A percentile compares a stretch with the other conserved stretches of the same genome.
These are phyloP conservation scores for Burhinus oedicnemus DNA, from an alignment of 2,113 vertebrate species.

Conservation along the genomic window DNA sequence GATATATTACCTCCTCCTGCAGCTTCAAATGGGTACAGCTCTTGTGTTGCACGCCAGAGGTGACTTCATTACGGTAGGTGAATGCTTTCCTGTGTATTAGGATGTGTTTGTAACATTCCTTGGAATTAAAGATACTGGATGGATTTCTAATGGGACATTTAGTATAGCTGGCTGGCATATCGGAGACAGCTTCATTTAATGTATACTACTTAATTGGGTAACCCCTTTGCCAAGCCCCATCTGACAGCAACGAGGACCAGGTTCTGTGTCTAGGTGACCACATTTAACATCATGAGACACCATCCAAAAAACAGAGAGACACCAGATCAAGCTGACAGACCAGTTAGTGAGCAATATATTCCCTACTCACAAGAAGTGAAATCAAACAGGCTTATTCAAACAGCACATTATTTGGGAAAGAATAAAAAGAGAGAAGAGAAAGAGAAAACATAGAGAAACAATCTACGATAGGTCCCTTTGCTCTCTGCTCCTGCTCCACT, in stretches of 20 bases:
- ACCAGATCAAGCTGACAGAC: background rate
- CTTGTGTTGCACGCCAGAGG: background rate
- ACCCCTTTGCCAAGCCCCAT: background rate
- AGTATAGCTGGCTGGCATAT: background rate
- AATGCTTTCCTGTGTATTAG: background rate
- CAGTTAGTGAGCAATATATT: background rate
- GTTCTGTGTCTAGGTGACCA: background rate
- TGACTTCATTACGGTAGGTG: background rate
- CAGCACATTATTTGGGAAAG: background rate
- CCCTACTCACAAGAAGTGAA: background rate
- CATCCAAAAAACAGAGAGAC: background rate
- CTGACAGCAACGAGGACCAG: background rate
- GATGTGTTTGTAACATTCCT: background rate
- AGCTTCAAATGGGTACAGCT: background rate
- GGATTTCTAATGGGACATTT: background rate
- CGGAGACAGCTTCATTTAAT: background rate
- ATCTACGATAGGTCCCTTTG: rapidly evolving
- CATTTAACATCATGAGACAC: background rate
- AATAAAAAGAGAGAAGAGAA: background rate
- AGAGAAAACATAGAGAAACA: background rate
- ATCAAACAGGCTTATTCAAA: background rate
- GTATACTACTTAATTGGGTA: background rate
- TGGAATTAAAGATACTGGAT: background rate
- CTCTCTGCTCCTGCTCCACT: background rate
- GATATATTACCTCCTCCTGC: background rate